Evolutionary conservation across 2,113 vertebrate genomes (phyloP).

Genomic region (human (Homo sapiens)): GRCh38 chr4:125580001-125580500

Average conservation of each 20-base stretch:
- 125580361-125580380: no score
- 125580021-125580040: background rate
- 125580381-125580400: no score
- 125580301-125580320: no score
- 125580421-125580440: no score
- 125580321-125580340: no score
- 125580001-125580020: background rate
- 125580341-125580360: no score
- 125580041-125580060: background rate
- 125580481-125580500: no score
- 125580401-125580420: no score
- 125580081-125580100: background rate
- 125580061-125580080: background rate
- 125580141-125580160: background rate
- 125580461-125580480: no score
- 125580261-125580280: background rate
- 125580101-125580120: background rate
- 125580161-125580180: background rate
- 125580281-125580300: background rate
- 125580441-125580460: no score
- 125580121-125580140: background rate
- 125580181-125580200: background rate
- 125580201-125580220: background rate
- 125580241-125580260: background rate
- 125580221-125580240: background rate